Evolutionary conservation across 1,140 invertebrate species (phyloP), one percentile per base, ranked within the genome.

Genomic region (Harlomillsia oculata): DNA sequence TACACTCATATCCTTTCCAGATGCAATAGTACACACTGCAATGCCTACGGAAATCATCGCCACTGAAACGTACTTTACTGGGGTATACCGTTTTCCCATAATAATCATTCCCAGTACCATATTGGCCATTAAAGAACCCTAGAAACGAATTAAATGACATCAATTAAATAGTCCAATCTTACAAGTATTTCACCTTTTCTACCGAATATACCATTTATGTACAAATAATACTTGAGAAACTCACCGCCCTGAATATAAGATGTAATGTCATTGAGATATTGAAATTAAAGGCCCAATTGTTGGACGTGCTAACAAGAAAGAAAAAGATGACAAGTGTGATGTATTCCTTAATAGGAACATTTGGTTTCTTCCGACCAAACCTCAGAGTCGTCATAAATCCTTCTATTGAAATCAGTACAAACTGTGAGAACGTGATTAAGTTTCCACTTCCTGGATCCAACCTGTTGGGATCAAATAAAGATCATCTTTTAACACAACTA

Each of bases 211-310:
- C 9, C 8, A 18, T 20, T 9, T 16, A 48, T n/a, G 34, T 50
- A 40, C 43, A 25, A 37, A 28, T 45, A 18, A 52, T 52, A 30
- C 14, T 26, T 29, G 48, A n/a, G n/a, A 52, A 61, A 81, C 82
- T 80, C 76, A 91, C 88, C 32, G 95, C 84, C 76, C 94, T 79
- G 70, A 99, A 98, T 70, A 99, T 98, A 85, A 99, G 97, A 70
- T 98, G 95, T 5, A 99, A 74, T 9, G 96, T 94, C 82, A 99
- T 95, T 0, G 95, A 85, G 68, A 99, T 95, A 69, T 97, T 95
- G 68, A 94, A 98, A 69, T 87, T 83, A 66, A 98, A 89, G 0
- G 92, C 92, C 75, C 91, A 92, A 73, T 98, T 99, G 71, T 98
- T 98, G 21, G 84, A 82, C 4, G 97, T 86, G 72, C 89, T 97